Base-by-base conservation (phyloP, 2,113 vertebrate species). In the Periophthalmodon schlosseri region DNA sequence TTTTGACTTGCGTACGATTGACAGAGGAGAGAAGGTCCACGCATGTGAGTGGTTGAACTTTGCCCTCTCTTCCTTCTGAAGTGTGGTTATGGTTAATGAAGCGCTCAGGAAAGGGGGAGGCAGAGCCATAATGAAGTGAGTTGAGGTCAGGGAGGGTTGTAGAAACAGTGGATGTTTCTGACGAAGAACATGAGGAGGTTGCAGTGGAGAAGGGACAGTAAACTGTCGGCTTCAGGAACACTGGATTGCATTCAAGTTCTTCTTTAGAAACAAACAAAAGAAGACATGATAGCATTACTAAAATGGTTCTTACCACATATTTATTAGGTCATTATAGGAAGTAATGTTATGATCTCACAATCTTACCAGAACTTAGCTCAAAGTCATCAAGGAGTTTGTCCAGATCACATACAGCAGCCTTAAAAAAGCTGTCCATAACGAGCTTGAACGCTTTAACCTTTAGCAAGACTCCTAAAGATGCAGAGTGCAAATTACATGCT, bases 331-430 rank as follows among this genome's bases (percentile, higher is more conserved):
- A 52, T 18, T 16, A 54, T 54, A 33, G 9, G 36, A 65, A 65
- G 8, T 18, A 14, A 34, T 28, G 16, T 12, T n/a, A 20, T 34
- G 8, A 36, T 18, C 24, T 33, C 11, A 33, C 0, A 67, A 24
- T n/a, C 47, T 87, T 85, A 99, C 97, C 98, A 92, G 96, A 87
- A 69, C 92, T 96, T 83, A 96, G 94, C 82, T 99, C 98, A 91
- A 99, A 98, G 89, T 99, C 97, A 88, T 99, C 97, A 0, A 99
- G 95, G 39, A 99, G 91, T 83, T 96, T 99, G 93, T 99, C 98
- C 91, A 99, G 86, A 87, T 98, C 96, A 91, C 94, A 96, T 70
- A 99, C 96, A 65, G 96, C 97, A 82, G 98, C 97, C 92, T 96
- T 97, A 88, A 99, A 99, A 86, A 96, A 99, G 93, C 91, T 97